Evolutionary conservation across 2,888 invertebrate genomes (phyloP), one percentile per base, ranked within the genome.

Genomic region (Incurvaria masculella): DNA sequence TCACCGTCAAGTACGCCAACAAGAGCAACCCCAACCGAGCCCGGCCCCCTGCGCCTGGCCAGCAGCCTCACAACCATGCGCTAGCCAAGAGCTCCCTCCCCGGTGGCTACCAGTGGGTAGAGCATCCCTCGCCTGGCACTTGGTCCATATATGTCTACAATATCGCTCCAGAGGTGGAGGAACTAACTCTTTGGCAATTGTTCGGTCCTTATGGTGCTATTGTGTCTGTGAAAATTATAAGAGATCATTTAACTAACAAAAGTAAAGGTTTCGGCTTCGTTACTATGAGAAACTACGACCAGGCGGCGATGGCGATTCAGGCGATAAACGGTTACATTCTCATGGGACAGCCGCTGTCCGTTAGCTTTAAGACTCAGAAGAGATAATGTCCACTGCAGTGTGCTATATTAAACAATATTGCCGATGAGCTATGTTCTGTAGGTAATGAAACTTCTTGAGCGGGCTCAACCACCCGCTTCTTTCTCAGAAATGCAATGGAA

Each of bases 201-300:
- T 79, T 80, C 59, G 79, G 79, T 67, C 79, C 79, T 53, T 80
- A 79, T 69, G 79, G 79, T 74, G 79, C 79, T 73, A 80, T 80
- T 67, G 74, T 79, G 55, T 79, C 79, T 53, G 79, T 80, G 66
- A 80, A 78, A 64, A 79, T 80, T 62, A 79, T 80, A 58, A 79
- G 73, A 63, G 79, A 80, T 59, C 78, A 79, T 63, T 72, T 76
- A 59, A 76, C 79, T 55, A 79, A 79, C 65, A 75, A 79, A 62
- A 79, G 79, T 65, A 79, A 79, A 69, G 79, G 79, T 48, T 80
- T 78, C 62, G 79, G 79, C 49, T 80, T 80, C 71, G 79, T 80
- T 46, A 80, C 79, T 0, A 80, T 80, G 79, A 68, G 79, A 62
- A 79, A 79, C 63, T 79, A 79, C 53, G 79, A 79, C 61, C 79